Evolutionary conservation across 2,797 vertebrate genomes (phyloP), one percentile per base, ranked within the genome.

Genomic region (Rallus crepitans): DNA sequence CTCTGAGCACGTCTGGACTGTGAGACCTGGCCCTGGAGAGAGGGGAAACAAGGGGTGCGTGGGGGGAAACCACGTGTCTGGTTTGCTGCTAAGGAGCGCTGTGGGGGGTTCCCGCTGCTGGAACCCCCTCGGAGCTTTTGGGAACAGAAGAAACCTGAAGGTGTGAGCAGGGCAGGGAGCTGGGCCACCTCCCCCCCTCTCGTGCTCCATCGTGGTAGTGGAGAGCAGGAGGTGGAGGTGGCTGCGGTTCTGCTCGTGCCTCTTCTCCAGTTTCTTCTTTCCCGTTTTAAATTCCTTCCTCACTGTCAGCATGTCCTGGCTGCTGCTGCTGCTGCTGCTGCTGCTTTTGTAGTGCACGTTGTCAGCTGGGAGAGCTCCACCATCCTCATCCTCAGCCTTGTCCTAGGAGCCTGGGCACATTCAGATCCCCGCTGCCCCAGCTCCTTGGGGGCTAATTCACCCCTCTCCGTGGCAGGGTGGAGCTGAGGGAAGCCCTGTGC

Each of bases 71-170:
- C 8, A 5, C 13, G 72, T 1, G 4, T 9, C 37, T 61, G 64
- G 79, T 92, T 55, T 89, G 96, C 97, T 97, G 97, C 97, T 98
- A 93, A 66, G 1, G 82, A 82, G 79, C 66, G 4, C 93, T 45
- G 42, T 18, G 18, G 53, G 4, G 94, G 63, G 68, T 18, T 75
- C 64, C 84, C 1, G 0, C 9, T 42, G 57, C 69, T 70, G 75
- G 48, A 88, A 19, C 65, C 82, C 64, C 5, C 0, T 15, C 76
- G 31, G 91, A 50, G 87, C 55, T 69, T 50, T 31, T 1, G 70
- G 91, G 87, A 80, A 52, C 8, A 9, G 80, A 78, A 61, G 87
- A 28, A 70, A 23, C 33, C 0, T 50, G 48, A 25, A 9, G 1
- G 18, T 10, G 83, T 14, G 82, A 86, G 90, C 69, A 15, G 33